Evolutionary conservation across 2,888 invertebrate species (phyloP).

Genomic region (Melieria crassipennis): DNA sequence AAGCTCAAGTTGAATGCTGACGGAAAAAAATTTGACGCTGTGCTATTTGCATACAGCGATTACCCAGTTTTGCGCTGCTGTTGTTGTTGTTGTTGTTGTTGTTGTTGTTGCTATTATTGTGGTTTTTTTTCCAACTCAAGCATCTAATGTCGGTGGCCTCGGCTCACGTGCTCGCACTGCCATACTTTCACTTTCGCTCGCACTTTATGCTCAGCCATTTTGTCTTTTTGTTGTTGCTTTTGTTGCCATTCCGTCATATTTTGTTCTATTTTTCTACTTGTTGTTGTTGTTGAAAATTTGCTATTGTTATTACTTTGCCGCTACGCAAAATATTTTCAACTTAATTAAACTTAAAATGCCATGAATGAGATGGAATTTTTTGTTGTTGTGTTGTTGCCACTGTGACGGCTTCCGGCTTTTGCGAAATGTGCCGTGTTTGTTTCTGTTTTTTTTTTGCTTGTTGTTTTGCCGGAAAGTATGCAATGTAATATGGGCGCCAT

Average conservation of each 20-base stretch:
- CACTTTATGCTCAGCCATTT: background rate
- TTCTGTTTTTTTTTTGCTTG: too few relatives aligned
- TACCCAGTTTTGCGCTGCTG: background rate
- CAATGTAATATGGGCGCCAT: too few relatives aligned
- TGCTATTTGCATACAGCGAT: too few relatives aligned
- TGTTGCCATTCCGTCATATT: background rate
- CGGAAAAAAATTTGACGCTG: too few relatives aligned
- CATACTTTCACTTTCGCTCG: constrained; percentile 7
- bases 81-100: background rate
- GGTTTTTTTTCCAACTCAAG: background rate
- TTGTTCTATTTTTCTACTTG: constrained; percentile 7
- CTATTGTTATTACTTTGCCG: background rate
- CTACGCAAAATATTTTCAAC: background rate
- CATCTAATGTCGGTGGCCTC: too few relatives aligned
- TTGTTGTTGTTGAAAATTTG: background rate
- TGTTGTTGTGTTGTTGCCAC: too few relatives aligned
- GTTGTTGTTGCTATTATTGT: background rate
- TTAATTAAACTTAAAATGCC: constrained; percentile 12
- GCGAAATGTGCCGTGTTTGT: too few relatives aligned
- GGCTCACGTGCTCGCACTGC: too few relatives aligned
- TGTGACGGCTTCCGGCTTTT: too few relatives aligned
- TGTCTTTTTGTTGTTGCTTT: background rate
- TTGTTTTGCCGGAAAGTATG: too few relatives aligned
- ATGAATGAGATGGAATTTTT: too few relatives aligned
- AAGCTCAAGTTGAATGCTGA: too few relatives aligned